These are phyloP conservation scores for Sander lucioperca DNA, from an alignment of 2,113 vertebrate species.

Conservation along the genomic window DNA sequence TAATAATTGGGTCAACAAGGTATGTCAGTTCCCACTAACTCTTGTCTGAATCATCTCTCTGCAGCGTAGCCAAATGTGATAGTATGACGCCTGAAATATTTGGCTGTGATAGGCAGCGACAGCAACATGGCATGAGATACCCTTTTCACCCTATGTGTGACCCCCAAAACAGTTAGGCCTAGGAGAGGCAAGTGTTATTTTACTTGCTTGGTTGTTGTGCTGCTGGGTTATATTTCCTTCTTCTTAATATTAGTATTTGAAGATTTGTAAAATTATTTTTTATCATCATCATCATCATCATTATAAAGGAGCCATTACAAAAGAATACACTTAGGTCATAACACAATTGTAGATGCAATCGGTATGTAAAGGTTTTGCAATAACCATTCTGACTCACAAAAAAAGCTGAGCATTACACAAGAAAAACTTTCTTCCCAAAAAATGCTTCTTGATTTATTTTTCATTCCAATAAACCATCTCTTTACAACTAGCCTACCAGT, in stretches of 20 bases:
- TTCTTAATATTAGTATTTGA: neutral
- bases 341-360: neutral
- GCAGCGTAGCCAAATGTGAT: conserved; percentile 67
- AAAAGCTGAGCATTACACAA: conserved; percentile 34
- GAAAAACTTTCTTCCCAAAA: neutral
- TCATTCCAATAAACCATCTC: conserved; percentile 43
- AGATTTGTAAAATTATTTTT: neutral
- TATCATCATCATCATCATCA: neutral
- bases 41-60: conserved; percentile 73
- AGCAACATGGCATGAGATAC: conserved; percentile 49
- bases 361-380: conserved; percentile 26
- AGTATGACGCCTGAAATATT: conserved; percentile 66
- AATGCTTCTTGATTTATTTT: conserved; percentile 34
- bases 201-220: neutral
- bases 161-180: conserved; percentile 16
- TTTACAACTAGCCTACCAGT: conserved; percentile 17
- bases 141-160: conserved; percentile 38
- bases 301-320: conserved; percentile 6
- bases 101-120: conserved; percentile 60
- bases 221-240: neutral
- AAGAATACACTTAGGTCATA: neutral
- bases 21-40: conserved; percentile 75
- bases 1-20: conserved; percentile 83
- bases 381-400: conserved; percentile 32
- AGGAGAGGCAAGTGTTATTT: neutral